Base-by-base conservation (phyloP, 2,888 invertebrate species). In the Drosophila melanocephala region DNA sequence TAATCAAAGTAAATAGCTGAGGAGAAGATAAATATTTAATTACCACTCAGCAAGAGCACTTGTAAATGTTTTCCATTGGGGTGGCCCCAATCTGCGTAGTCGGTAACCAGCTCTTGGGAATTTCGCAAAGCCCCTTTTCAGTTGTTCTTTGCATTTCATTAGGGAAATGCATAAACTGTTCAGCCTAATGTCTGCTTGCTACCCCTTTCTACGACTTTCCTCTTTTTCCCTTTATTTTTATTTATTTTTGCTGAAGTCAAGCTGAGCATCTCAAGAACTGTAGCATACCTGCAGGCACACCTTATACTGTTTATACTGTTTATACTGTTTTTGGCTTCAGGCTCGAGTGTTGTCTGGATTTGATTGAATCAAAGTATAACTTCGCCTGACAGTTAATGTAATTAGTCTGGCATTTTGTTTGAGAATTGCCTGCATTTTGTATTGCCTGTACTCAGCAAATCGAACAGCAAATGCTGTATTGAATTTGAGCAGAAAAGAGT, bases 131-230 rank as follows among this genome's bases (percentile, higher is more conserved):
- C 74, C 55, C 66, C 58, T 58, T 64, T 64, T 64, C 35, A 28
- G 56, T 68, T 50, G 66, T 68, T 83, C 89, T 89, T 83, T 83
- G 74, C 83, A 86, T 89, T 83, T 83, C 89, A 83, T 83, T 83
- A 83, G 69, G 67, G 65, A 83, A 83, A 77, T 83, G 87, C 77
- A 86, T 83, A 83, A 83, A 63, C 82, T 71, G 60, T 67, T 59
- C 59, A 35, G 61, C 22, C 33, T 51, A 30, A 7, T 42, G 19
- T 14, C 26, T 22, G 10, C 19, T 32, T 10, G 33, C 3, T 19
- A n/a, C 26, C 56, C 33, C 28, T 14, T 26, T 37, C n/a, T 5
- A 1, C 5, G 0, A 1, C 47, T 9, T 9, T 9, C 0, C 19
- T 12, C 10, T 6, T 47, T 22, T 16, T 5, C 9, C 16, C 3